Evolutionary conservation across 2,113 vertebrate genomes (phyloP).

Genomic region (Hepsetus odoe): DNA sequence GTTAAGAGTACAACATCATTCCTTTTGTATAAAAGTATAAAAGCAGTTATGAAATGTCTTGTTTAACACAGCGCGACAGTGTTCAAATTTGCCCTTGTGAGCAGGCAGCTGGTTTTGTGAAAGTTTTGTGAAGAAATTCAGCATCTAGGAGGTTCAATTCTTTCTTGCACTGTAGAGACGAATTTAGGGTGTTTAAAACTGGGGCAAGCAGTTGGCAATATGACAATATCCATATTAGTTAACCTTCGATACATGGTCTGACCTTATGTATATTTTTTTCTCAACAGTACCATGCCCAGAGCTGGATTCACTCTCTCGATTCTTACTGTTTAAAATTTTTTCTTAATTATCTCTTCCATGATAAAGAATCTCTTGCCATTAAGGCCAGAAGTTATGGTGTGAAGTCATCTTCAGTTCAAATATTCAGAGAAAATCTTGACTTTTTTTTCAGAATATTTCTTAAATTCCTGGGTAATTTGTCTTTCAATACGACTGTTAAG

Average conservation of each 20-base stretch:
- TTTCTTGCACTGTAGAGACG: background rate
- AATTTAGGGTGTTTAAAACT: too few relatives aligned
- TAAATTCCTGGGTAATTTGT: background rate
- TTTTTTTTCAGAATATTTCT: background rate
- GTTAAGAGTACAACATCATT: slow-evolving; percentile 4
- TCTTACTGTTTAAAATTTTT: too few relatives aligned
- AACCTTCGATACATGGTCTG: background rate
- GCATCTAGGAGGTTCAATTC: background rate
- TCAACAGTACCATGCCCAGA: background rate
- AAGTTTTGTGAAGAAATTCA: too few relatives aligned
- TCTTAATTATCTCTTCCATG: background rate
- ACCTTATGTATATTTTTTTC: background rate
- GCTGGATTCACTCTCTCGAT: background rate
- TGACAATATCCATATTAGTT: background rate
- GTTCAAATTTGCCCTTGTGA: too few relatives aligned
- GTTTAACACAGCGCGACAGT: background rate
- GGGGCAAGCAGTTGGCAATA: background rate
- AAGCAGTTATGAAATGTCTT: background rate
- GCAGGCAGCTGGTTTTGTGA: too few relatives aligned
- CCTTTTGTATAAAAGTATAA: slow-evolving; percentile 11
- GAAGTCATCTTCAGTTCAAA: too few relatives aligned
- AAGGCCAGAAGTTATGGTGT: too few relatives aligned
- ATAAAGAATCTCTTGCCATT: background rate
- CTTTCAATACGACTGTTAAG: background rate
- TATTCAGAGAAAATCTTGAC: too few relatives aligned